These are phyloP conservation scores for Drosophila neocordata DNA, from an alignment of 1,140 invertebrate species.

Conservation along the genomic window DNA sequence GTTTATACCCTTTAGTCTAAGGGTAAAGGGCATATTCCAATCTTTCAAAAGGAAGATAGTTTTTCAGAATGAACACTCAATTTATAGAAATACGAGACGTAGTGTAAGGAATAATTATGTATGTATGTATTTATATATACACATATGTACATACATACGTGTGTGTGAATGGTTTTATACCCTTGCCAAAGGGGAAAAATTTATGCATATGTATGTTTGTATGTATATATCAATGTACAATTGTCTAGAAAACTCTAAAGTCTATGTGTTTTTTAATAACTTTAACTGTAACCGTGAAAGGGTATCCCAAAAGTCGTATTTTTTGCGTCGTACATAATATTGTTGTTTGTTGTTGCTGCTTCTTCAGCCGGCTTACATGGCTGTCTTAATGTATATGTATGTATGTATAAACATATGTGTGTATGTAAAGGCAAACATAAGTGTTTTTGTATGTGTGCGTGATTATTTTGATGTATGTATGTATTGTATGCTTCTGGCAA, in stretches of 20 bases:
- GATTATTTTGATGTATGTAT: conserved; percentile 14
- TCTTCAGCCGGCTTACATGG: conserved; percentile 46
- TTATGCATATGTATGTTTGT: too few species aligned
- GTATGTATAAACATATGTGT: neutral
- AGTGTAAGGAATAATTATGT: too few species aligned
- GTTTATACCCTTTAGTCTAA: conserved; percentile 13
- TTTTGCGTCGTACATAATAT: conserved; percentile 1
- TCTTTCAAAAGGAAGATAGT: too few species aligned
- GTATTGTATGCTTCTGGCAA: conserved; percentile 63
- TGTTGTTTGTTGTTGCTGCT: conserved; percentile 21
- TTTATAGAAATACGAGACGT: too few species aligned
- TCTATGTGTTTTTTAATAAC: neutral
- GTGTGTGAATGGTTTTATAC: too few species aligned
- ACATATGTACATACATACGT: too few species aligned
- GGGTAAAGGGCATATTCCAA: neutral
- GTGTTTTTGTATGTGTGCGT: neutral
- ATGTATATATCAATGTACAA: too few species aligned
- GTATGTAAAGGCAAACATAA: neutral
- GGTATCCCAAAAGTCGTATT: neutral
- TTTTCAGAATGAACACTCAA: too few species aligned
- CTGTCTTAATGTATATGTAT: neutral
- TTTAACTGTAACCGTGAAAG: neutral
- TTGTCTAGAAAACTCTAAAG: too few species aligned
- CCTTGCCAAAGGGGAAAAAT: too few species aligned
- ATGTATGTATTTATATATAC: too few species aligned